Evolutionary conservation across 1,140 invertebrate species (phyloP), one percentile per base, ranked within the genome.

Genomic region (Ruditapes philippinarum): DNA sequence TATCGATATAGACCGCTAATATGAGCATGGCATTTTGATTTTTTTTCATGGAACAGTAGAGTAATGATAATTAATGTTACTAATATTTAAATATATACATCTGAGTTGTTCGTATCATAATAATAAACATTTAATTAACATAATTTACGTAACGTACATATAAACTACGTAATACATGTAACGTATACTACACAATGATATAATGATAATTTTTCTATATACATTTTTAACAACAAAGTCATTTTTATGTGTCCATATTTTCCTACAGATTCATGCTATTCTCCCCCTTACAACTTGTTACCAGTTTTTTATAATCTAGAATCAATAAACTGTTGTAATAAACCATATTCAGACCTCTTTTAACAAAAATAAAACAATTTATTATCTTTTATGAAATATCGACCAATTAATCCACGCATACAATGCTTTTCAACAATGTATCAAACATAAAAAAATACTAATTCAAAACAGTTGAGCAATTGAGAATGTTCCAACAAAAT

Each of bases 1-100:
- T n/a, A n/a, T n/a, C n/a, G n/a, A n/a, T n/a, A n/a, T n/a, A n/a
- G n/a, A 60, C 14, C n/a, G 11, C 25, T 28, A 14, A 5, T 14
- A 65, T 65, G 60, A 65, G 22, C 60, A 65, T 65, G 60, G 60
- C 22, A 76, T 76, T 76, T 76, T 76, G 73, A 76, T 76, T 76
- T 74, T n/a, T n/a, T 74, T 73, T 49, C 73, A 76, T 76, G 73
- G 73, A 76, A 76, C 73, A 76, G 31, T 49, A 28, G 11, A n/a
- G n/a, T 14, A 31, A 45, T 45, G 14, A 65, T 51, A 49, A 33
- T 45, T 76, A 49, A 76, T 45, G 25, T 45, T 76, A 76, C 73
- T 76, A 76, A 76, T 31, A 73, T n/a, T 76, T 76, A 51, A 65
- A 76, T 76, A 76, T 76, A 76, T 76, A 76, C 73, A 76, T 76